Base-by-base conservation (phyloP, 2,797 vertebrate species). In the Rhinoraja longicauda region DNA sequence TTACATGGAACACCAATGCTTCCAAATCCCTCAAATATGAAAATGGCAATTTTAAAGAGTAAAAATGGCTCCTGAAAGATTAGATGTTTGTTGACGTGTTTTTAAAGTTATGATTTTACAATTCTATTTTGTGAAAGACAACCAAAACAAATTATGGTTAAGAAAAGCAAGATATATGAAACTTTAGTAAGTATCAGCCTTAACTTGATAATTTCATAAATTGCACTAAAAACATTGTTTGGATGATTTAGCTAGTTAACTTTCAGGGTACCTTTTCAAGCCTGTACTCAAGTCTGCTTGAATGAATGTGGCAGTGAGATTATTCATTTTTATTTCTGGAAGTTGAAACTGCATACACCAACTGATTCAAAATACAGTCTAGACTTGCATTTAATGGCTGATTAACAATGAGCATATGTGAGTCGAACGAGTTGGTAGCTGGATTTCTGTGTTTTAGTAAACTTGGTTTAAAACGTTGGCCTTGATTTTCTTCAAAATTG, bases 341-440 rank as follows among this genome's bases (percentile, higher is more conserved):
- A 70, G 62, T 45, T 29, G 10, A 73, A 17, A 57, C 70, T 29
- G 39, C 21, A 75, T 96, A 96, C 96, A 96, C 79, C 92, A 62
- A 72, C 96, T 94, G 95, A 95, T 96, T 94, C 94, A 96, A 96
- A 96, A 95, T 96, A 95, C 95, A 95, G 95, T 96, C 96, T 95
- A 93, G 12, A 95, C 96, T 96, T 95, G 96, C 90, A 93, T 95
- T 96, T 96, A 97, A 96, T 94, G 95, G 95, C 94, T 94, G 95
- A 95, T 97, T 97, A 97, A 97, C 97, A 97, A 95, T 96, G 97
- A 97, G 96, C 95, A 76, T 95, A 93, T 95, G 96, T 96, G 96
- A 97, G 94, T 94, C 94, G 93, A 94, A 95, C 95, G 95, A 94
- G 95, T 96, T 96, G 96, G 97, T 97, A 96, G 95, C 94, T 95